These are phyloP conservation scores for Semnornis frantzii DNA, from an alignment of 2,113 vertebrate species.

Conservation along the genomic window DNA sequence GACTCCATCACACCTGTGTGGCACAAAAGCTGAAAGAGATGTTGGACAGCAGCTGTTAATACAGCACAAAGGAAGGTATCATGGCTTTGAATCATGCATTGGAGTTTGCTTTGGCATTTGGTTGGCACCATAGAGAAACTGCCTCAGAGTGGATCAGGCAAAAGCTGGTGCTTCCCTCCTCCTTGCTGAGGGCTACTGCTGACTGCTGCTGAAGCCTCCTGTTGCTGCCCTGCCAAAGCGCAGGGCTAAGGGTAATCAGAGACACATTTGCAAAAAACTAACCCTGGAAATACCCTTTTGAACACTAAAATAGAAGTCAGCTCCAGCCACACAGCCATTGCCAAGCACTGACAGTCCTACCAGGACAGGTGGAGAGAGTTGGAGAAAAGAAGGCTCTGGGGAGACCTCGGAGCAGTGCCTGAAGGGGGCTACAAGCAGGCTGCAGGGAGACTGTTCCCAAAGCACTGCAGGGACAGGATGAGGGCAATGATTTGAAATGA, in stretches of 20 bases:
- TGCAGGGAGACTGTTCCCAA: no score
- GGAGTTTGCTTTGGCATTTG: background rate
- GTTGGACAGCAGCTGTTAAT: background rate
- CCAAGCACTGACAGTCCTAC: background rate
- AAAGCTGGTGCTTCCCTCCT: background rate
- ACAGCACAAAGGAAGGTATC: background rate
- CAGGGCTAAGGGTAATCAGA: background rate
- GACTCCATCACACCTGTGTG: background rate
- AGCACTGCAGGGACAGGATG: no score
- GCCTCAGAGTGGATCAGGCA: background rate
- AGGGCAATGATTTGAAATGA: no score
- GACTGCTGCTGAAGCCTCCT: background rate
- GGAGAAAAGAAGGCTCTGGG: no score
- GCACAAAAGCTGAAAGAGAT: background rate
- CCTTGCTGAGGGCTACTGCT: accelerated
- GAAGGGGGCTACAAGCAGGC: no score
- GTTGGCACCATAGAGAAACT: background rate
- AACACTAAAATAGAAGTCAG: background rate
- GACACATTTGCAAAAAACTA: background rate
- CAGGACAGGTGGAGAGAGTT: no score
- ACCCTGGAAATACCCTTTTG: background rate
- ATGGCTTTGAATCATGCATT: background rate
- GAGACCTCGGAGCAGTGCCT: no score
- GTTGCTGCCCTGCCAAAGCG: background rate
- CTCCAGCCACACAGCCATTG: background rate